These are phyloP conservation scores for Mamestra configurata DNA, from an alignment of 1,140 invertebrate species.

Conservation along the genomic window DNA sequence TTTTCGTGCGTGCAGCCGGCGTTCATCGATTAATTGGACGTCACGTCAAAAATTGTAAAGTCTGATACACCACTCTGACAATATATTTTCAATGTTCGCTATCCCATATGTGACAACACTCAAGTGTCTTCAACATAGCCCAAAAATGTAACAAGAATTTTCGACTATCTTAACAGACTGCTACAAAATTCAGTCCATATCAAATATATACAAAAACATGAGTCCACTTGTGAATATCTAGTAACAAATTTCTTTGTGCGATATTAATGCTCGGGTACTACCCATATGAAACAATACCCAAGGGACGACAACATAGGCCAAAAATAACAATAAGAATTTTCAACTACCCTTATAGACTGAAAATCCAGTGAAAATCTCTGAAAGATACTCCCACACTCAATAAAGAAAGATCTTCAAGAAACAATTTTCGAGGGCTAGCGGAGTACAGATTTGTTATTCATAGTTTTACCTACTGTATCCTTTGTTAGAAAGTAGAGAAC, in stretches of 20 bases:
- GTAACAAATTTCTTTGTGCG: no score
- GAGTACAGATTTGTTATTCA: slow-evolving; percentile 4
- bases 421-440: background rate
- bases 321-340: background rate
- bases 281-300: no score
- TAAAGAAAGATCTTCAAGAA: background rate
- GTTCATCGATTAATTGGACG: no score
- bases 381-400: background rate
- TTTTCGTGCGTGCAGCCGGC: no score
- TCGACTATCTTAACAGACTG: background rate
- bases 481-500: background rate
- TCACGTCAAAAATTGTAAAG: no score
- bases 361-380: background rate
- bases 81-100: no score
- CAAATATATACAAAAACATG: no score
- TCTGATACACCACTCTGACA: no score
- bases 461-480: background rate
- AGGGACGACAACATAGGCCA: background rate
- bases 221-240: no score
- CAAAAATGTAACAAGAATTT: background rate
- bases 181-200: background rate
- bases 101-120: no score
- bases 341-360: background rate
- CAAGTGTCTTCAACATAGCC: background rate
- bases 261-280: no score